Evolutionary conservation across 2,113 vertebrate species (phyloP).

Genomic region (Brachypodius melanocephalos): DNA sequence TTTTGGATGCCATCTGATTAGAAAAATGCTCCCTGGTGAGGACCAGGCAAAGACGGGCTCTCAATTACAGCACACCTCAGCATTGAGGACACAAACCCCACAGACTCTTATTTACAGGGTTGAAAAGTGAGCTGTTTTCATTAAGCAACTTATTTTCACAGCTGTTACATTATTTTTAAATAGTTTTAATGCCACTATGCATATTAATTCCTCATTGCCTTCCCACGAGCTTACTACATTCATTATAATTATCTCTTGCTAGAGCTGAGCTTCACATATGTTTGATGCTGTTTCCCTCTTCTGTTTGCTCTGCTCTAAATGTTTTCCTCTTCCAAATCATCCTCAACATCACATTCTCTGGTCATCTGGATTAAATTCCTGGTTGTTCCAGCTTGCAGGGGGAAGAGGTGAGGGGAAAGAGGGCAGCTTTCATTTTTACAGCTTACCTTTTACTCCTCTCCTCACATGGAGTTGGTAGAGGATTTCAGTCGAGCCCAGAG

Average conservation of each 20-base stretch:
- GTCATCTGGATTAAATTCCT: neutral
- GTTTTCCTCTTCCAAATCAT: neutral
- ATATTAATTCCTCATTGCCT: constrained; percentile 67
- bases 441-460: neutral
- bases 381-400: neutral
- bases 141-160: constrained; percentile 65
- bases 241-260: constrained; percentile 35
- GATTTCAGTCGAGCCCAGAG: neutral
- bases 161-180: constrained; percentile 72
- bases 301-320: neutral
- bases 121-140: constrained; percentile 64
- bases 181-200: constrained; percentile 64
- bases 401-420: neutral
- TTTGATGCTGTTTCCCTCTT: neutral
- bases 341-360: neutral
- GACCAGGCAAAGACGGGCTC: neutral
- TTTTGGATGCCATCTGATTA: neutral
- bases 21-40: neutral
- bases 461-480: neutral
- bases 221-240: constrained; percentile 51
- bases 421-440: neutral
- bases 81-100: neutral
- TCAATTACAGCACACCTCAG: neutral
- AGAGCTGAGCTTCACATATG: neutral
- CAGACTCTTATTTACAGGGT: neutral